Conservation (phyloP, 2,113 vertebrate species). For the Melospiza georgiana region DNA sequence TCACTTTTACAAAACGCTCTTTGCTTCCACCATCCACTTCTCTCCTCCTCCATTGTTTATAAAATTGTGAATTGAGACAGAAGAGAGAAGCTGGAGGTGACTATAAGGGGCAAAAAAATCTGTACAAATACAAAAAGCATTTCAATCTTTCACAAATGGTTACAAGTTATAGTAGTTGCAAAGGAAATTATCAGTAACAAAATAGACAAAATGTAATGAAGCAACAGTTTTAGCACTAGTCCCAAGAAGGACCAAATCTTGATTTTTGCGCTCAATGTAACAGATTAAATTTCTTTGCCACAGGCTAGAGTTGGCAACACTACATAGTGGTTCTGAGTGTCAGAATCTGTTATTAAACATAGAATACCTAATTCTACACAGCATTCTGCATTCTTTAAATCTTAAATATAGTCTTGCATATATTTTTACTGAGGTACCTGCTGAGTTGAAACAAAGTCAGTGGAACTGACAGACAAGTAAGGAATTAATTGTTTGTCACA, state of each 20-base stretch:
- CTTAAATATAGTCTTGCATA: background rate
- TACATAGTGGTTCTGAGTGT: background rate
- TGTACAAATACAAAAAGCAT: background rate
- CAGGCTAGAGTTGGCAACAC: background rate
- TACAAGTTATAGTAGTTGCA: background rate
- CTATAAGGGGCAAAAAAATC: accelerated
- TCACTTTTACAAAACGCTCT: background rate
- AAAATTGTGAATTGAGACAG: background rate
- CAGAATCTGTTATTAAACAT: background rate
- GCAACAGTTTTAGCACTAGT: background rate
- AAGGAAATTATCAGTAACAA: background rate
- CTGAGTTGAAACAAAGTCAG: background rate
- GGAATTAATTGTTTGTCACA: accelerated
- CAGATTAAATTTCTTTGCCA: background rate
- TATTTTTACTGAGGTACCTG: background rate
- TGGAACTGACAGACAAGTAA: background rate
- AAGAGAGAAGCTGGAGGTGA: background rate
- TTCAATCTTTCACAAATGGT: background rate
- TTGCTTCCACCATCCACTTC: background rate
- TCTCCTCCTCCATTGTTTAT: background rate
- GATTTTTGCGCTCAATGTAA: background rate
- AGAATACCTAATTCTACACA: background rate
- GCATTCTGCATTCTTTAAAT: background rate
- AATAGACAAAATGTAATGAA: background rate
- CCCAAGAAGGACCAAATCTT: background rate